Evolutionary conservation across 2,113 vertebrate species (phyloP), one percentile per base, ranked within the genome.

Genomic region (Macrotis lagotis): DNA sequence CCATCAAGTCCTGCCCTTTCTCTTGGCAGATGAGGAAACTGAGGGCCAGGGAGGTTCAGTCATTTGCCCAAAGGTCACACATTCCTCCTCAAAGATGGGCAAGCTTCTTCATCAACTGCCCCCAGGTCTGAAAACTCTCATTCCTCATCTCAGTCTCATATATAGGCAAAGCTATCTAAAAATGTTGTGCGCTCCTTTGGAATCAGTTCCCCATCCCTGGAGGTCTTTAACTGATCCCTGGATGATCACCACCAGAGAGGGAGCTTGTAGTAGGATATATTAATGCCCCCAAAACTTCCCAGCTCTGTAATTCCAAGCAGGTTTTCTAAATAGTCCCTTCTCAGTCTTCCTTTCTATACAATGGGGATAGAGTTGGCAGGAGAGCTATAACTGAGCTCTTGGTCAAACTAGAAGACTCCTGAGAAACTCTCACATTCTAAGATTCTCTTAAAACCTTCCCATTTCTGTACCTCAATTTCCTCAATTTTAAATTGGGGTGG

Each of bases 201-300:
- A 14, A 19, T 44, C 4, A 44, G 66, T n/a, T 83, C 31, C 31
- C 31, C 31, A 37, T 66, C 31, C 55, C 55, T 66, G 55, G 55
- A 66, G 10, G 55, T 14, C 55, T 37, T 59, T 6, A 52, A 25
- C 24, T 25, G 3, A 0, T 25, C 24, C 24, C 51, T 52, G 24
- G 51, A 59, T 9, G 26, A 28, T 59, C 37, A 19, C 59, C 31
- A 74, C 14, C 59, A n/a, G n/a, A n/a, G 16, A n/a, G 59, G 59
- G 10, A 59, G 31, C 28, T 66, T 14, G 28, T 31, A 66, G 55
- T 14, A 19, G 55, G 31, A 37, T 16, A 12, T 14, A 66, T 0
- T 11, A 37, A 66, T 1, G 0, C 26, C 31, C 1, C 31, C 12
- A 1, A 6, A 0, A 14, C 3, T 37, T 31, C 19, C 26, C 3